Evolutionary conservation across 2,113 vertebrate genomes (phyloP).

Genomic region (Dipodomys merriami): DNA sequence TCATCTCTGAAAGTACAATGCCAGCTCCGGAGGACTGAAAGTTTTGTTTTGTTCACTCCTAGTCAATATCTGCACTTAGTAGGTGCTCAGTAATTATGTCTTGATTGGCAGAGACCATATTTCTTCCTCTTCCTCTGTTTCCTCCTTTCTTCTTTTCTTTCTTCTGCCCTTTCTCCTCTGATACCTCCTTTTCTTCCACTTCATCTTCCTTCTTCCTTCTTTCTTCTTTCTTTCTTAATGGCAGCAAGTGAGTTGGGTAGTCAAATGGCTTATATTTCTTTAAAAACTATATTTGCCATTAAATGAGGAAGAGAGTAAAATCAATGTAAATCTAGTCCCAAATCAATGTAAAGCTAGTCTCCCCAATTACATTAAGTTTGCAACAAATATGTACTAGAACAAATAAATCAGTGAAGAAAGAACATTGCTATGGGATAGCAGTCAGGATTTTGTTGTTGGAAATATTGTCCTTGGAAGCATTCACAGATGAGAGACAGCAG

Average conservation of each 20-base stretch:
- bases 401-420: neutral
- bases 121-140: neutral
- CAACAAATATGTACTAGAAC: neutral
- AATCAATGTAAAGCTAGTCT: neutral
- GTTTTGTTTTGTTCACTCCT: neutral
- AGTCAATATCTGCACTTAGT: neutral
- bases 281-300: neutral
- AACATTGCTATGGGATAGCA: neutral
- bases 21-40: neutral
- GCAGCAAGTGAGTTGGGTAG: neutral
- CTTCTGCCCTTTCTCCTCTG: too few species aligned
- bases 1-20: neutral
- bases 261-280: neutral
- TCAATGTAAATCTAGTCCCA: neutral
- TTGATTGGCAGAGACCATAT: neutral
- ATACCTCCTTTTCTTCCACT: too few species aligned
- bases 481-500: neutral
- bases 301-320: neutral
- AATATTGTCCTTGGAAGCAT: neutral
- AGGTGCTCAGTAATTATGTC: neutral
- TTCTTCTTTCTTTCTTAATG: too few species aligned
- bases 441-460: conserved; percentile 10
- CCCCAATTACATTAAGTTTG: neutral
- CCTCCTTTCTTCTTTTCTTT: too few species aligned
- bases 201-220: too few species aligned